Percentiles rank a stretch among this genome's conserved stretches.
Conservation (phyloP, 2,888 invertebrate species). For the Cataglyphis cursor region DNA sequence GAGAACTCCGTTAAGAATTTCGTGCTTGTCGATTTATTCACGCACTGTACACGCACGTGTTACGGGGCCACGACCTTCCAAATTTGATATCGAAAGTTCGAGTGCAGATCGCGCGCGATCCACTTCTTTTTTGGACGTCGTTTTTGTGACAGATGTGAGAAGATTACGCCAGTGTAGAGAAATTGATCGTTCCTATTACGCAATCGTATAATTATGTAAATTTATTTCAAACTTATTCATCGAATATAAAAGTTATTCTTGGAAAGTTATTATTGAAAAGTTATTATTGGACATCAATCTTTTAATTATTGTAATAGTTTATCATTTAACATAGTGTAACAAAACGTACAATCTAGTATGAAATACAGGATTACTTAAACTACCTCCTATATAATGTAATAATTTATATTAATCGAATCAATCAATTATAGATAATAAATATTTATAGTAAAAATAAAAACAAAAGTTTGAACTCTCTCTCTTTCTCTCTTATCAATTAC, state of each 20-base stretch:
- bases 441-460: not conserved
- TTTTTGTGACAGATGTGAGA: constrained; percentile 7
- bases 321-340: not conserved
- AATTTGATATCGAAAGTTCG: constrained; percentile 73
- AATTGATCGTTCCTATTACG: constrained; percentile 9
- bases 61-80: constrained; percentile 68
- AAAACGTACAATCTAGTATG: not conserved
- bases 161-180: constrained; percentile 34
- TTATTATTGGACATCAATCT: not conserved
- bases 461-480: not conserved
- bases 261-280: too few species aligned
- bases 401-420: not conserved
- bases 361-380: not conserved
- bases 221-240: not conserved
- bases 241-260: not conserved
- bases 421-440: not conserved
- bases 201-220: constrained; percentile 8
- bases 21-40: constrained; percentile 49
- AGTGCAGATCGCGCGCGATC: constrained; percentile 62
- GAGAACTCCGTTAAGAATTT: not conserved
- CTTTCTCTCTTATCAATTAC: not conserved
- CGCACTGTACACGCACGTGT: constrained; percentile 68
- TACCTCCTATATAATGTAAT: not conserved
- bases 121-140: constrained; percentile 50
- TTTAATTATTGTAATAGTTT: not conserved